These are phyloP conservation scores for Oncorhynchus kisutch DNA, from an alignment of 2,113 vertebrate species.

Conservation along the genomic window DNA sequence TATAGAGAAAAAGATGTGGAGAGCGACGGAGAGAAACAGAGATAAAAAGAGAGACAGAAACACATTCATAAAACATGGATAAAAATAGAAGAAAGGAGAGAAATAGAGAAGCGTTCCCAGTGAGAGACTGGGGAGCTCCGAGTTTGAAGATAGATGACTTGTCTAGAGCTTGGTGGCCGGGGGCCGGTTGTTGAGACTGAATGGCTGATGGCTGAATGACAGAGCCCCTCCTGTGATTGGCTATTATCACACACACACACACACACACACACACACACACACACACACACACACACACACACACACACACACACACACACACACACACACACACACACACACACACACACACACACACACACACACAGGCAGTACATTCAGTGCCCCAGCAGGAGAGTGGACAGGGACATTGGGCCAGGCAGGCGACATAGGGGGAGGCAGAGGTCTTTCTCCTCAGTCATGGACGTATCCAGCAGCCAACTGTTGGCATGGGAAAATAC, in stretches of 20 bases:
- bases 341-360: too few species aligned
- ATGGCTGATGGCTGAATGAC: constrained; percentile 71
- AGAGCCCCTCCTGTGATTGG: constrained; percentile 65
- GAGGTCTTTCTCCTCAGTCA: constrained; percentile 57
- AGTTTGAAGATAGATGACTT: constrained; percentile 52
- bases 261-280: constrained; percentile 24
- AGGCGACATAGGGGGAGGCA: constrained; percentile 60
- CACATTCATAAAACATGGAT: too few species aligned
- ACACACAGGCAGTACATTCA: constrained; percentile 50
- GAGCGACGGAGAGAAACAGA: too few species aligned
- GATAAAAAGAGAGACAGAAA: too few species aligned
- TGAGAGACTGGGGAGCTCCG: constrained; percentile 10
- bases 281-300: not conserved
- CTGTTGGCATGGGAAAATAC: constrained; percentile 73
- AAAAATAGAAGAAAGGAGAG: too few species aligned
- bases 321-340: too few species aligned
- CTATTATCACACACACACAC: constrained; percentile 45
- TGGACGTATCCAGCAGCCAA: constrained; percentile 62
- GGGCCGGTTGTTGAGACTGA: constrained; percentile 51
- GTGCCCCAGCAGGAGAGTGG: constrained; percentile 63
- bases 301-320: too few species aligned
- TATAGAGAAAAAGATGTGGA: too few species aligned
- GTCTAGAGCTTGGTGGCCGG: constrained; percentile 34
- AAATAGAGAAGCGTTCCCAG: not conserved
- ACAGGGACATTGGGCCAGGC: constrained; percentile 57